A percentile compares a stretch with the other conserved stretches of the same genome.
Evolutionary conservation across 2,888 invertebrate species (phyloP).

Genomic region (Pseudoips prasinana): DNA sequence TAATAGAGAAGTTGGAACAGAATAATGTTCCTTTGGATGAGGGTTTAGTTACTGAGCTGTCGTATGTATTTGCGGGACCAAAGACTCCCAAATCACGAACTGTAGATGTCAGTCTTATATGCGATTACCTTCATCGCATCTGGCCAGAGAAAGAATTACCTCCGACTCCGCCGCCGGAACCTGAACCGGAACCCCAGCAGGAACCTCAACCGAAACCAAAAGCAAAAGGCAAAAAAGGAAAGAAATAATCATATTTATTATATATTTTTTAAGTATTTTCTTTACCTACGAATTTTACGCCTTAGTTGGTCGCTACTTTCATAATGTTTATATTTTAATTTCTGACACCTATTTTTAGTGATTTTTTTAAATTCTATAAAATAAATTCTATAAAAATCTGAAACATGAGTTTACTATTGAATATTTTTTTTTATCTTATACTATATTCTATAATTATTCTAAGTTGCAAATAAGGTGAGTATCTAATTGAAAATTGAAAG

Average conservation of each 20-base stretch:
- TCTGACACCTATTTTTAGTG: too few relatives aligned
- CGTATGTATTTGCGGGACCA: constrained; percentile 14
- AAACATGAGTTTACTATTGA: too few relatives aligned
- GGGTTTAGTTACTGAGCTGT: constrained; percentile 5
- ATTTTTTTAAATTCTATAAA: too few relatives aligned
- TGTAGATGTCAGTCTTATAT: constrained; percentile 7
- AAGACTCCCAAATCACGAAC: constrained; percentile 3
- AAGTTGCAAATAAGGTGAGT: too few relatives aligned
- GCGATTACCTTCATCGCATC: constrained; percentile 13
- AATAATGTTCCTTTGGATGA: constrained; percentile 9
- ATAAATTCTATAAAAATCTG: too few relatives aligned
- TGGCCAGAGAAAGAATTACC: constrained; percentile 16
- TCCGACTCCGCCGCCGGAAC: constrained; percentile 4
- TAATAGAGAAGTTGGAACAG: constrained; percentile 2
- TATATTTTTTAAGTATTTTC: neutral
- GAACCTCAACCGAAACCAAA: neutral
- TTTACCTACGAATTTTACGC: too few relatives aligned
- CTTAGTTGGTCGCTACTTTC: too few relatives aligned
- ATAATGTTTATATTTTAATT: too few relatives aligned
- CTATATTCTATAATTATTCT: too few relatives aligned
- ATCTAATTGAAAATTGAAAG: too few relatives aligned
- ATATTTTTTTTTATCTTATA: too few relatives aligned
- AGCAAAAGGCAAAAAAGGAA: neutral
- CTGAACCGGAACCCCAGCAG: constrained; percentile 3
- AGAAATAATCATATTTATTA: constrained; percentile 1